Percentiles rank a stretch among this genome's conserved stretches.
These are phyloP conservation scores for Gortyna flavago DNA, from an alignment of 2,888 invertebrate species.

Conservation along the genomic window DNA sequence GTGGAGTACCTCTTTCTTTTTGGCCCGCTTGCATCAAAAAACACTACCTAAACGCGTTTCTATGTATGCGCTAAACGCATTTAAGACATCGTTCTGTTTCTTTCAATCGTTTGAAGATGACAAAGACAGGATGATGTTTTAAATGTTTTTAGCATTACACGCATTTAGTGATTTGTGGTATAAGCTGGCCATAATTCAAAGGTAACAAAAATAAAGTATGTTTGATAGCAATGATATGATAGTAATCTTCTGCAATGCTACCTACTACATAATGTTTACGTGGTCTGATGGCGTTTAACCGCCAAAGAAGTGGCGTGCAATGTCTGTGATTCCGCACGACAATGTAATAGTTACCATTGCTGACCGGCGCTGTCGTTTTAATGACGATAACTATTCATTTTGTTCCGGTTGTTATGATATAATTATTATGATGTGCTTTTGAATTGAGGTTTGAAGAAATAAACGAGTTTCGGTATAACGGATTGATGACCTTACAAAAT, in stretches of 20 bases:
- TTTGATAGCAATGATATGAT: too few relatives aligned
- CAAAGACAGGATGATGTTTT: neutral
- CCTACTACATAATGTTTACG: conserved; percentile 5
- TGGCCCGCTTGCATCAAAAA: neutral
- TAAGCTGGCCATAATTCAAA: neutral
- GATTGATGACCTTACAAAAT: neutral
- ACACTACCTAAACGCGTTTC: neutral
- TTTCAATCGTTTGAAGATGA: neutral
- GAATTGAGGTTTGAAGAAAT: neutral
- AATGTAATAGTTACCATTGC: conserved; percentile 32
- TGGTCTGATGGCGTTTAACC: neutral
- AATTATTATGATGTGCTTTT: conserved; percentile 11
- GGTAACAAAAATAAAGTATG: too few relatives aligned
- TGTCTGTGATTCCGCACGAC: conserved; percentile 43
- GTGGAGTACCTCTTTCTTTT: neutral
- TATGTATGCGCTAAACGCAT: too few relatives aligned
- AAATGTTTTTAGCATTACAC: too few relatives aligned
- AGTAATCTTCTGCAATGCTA: conserved; percentile 1
- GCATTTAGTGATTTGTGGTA: too few relatives aligned
- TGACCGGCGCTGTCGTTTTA: conserved; percentile 31
- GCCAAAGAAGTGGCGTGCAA: conserved; percentile 36
- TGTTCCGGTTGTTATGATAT: conserved; percentile 22
- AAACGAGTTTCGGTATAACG: neutral
- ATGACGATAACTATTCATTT: conserved; percentile 23
- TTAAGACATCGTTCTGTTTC: neutral